Evolutionary conservation across 2,113 vertebrate species (phyloP).

Genomic region (Crocuta crocuta): DNA sequence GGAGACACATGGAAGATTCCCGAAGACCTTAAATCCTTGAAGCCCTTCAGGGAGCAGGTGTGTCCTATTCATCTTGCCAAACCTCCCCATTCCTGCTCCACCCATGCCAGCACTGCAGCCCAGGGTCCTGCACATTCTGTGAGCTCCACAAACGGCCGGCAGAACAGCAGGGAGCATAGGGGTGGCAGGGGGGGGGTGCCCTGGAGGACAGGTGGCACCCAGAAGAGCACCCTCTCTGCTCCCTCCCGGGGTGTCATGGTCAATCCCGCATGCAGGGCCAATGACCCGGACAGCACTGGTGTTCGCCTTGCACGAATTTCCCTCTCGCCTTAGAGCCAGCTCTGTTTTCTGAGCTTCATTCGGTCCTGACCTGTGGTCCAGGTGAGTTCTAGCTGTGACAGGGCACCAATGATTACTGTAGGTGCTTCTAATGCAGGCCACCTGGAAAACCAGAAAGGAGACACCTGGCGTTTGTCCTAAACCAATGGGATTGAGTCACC

Average conservation of each 20-base stretch:
- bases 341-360: neutral
- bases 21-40: neutral
- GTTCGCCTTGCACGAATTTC: neutral
- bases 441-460: conserved; percentile 59
- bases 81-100: neutral
- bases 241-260: neutral
- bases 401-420: neutral
- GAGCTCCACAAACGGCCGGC: neutral
- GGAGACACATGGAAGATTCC: no score
- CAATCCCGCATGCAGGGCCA: neutral
- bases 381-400: conserved; percentile 46
- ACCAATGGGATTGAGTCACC: neutral
- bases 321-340: conserved; percentile 32
- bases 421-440: conserved; percentile 35
- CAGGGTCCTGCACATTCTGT: no score
- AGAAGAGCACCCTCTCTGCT: neutral
- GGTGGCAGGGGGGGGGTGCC: neutral
- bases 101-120: no score
- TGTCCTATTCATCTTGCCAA: no score
- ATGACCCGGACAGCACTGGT: neutral
- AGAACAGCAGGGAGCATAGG: neutral
- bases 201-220: rapidly evolving
- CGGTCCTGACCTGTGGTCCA: neutral
- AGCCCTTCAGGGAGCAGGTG: neutral
- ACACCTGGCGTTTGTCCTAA: conserved; percentile 57